phyloP scores from a whole-genome alignment of 2,797 vertebrate species.

The Fistularia tabacaria region DNA sequence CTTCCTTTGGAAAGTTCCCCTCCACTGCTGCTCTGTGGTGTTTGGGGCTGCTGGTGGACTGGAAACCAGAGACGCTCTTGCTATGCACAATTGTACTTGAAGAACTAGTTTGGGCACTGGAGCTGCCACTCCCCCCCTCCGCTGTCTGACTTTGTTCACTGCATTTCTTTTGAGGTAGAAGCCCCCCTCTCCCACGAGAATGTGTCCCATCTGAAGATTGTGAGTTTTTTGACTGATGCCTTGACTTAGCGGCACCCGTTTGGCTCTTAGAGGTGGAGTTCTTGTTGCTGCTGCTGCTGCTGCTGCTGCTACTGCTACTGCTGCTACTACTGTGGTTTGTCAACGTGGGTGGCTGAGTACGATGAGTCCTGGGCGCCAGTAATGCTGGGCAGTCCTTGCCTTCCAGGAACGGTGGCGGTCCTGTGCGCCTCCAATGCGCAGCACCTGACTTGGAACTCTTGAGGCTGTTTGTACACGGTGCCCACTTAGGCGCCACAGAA shows the following conservation, averaged over 20 bases:
- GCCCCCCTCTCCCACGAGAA: conserved; percentile 38
- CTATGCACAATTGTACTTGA: conserved; percentile 46
- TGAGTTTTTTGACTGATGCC: conserved; percentile 50
- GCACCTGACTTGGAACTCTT: conserved; percentile 76
- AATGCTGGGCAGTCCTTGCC: conserved; percentile 92
- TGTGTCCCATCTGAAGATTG: conserved; percentile 33
- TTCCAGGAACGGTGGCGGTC: conserved; percentile 88
- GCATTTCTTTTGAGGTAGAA: conserved; percentile 46
- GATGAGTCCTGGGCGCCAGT: conserved; percentile 76
- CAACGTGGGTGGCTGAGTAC: conserved; percentile 79
- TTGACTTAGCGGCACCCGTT: conserved; percentile 41
- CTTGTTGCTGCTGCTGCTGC: conserved; percentile 41
- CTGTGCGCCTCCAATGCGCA: conserved; percentile 86
- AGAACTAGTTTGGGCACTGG: conserved; percentile 52
- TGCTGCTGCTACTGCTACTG: conserved; percentile 17
- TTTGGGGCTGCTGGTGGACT: conserved; percentile 63
- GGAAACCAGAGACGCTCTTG: conserved; percentile 61
- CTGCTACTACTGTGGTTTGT: conserved; percentile 7
- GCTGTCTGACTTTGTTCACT: not conserved
- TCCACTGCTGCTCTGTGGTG: conserved; percentile 66
- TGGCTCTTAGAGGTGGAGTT: conserved; percentile 49
- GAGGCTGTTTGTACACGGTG: conserved; percentile 73
- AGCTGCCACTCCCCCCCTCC: conserved; percentile 55
- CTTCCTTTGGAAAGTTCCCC: conserved; percentile 76
- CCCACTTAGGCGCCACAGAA: conserved; percentile 85